Evolutionary conservation across 2,888 invertebrate genomes (phyloP).

Genomic region (Oligia fasciuncula): DNA sequence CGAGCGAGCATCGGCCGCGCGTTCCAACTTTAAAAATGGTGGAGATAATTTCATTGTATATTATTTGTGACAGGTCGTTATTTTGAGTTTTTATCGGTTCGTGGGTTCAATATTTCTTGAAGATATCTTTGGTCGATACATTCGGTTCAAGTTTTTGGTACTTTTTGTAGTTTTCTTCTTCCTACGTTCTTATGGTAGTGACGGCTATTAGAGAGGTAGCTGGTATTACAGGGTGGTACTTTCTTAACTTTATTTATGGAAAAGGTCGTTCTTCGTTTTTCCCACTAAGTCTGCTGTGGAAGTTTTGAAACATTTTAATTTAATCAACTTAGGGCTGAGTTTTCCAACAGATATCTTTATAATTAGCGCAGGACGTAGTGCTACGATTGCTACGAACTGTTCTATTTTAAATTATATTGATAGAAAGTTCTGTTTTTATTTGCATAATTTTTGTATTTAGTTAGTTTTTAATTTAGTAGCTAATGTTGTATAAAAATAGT

Average conservation of each 20-base stretch:
- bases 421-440: not conserved
- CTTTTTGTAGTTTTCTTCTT: slow-evolving; percentile 43
- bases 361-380: not conserved
- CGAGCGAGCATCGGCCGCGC: slow-evolving; percentile 74
- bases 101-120: slow-evolving; percentile 84
- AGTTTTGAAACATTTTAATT: not conserved
- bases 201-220: not conserved
- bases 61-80: slow-evolving; percentile 90
- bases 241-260: not conserved
- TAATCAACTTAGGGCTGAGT: not conserved
- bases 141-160: slow-evolving; percentile 65
- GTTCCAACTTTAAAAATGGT: slow-evolving; percentile 88
- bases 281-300: too few relatives aligned
- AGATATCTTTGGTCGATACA: slow-evolving; percentile 74
- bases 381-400: not conserved
- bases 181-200: slow-evolving; percentile 11
- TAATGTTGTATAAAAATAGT: not conserved
- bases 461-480: not conserved
- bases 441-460: not conserved
- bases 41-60: slow-evolving; percentile 90
- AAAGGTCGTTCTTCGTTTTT: not conserved
- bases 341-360: not conserved
- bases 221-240: not conserved
- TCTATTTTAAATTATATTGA: not conserved
- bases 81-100: slow-evolving; percentile 87